phyloP scores from a whole-genome alignment of 2,797 vertebrate species.

The Coregonus sp. region DNA sequence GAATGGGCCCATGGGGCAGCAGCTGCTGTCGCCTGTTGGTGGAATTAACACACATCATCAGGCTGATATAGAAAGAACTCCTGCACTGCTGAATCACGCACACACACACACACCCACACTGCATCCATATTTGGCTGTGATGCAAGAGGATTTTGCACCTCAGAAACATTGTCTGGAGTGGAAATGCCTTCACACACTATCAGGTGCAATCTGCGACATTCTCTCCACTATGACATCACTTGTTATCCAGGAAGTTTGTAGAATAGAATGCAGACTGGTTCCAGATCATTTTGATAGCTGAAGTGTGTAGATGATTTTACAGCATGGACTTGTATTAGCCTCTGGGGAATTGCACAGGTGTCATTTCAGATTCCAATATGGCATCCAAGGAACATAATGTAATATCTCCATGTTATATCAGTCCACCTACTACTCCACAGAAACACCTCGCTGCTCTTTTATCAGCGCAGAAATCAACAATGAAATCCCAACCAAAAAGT shows the following conservation, averaged over 20 bases:
- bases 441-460: no score
- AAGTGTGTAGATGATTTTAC: constrained; percentile 38
- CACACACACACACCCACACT: constrained; percentile 27
- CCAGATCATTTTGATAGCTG: constrained; percentile 23
- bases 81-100: constrained; percentile 39
- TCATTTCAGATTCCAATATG: background rate
- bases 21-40: constrained; percentile 50
- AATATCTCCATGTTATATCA: background rate
- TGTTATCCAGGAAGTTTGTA: constrained; percentile 41
- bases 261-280: constrained; percentile 37
- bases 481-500: background rate
- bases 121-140: constrained; percentile 25
- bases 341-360: background rate
- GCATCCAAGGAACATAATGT: background rate
- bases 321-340: constrained; percentile 20
- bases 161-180: constrained; percentile 16
- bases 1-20: constrained; percentile 9
- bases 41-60: constrained; percentile 31
- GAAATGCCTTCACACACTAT: constrained; percentile 36
- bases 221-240: constrained; percentile 38
- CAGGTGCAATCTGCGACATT: constrained; percentile 37
- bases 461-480: background rate
- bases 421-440: no score
- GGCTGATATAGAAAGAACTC: constrained; percentile 39
- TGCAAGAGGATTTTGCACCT: constrained; percentile 29